Percentiles rank a stretch among this genome's conserved stretches.
Conservation (phyloP, 2,113 vertebrate species). For the Chauna torquata region DNA sequence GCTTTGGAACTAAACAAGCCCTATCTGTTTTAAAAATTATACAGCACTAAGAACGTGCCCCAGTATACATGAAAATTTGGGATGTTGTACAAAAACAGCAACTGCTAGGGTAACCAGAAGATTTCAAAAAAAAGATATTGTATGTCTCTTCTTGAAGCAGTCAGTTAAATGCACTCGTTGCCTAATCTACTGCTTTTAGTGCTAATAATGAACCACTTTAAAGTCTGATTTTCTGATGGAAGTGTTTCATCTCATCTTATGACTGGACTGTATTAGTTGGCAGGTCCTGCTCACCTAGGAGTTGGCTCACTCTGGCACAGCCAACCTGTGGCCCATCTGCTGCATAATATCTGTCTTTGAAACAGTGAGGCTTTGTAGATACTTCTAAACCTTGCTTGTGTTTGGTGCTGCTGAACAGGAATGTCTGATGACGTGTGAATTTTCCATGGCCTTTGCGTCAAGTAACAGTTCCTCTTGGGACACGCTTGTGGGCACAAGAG, state of each 20-base stretch:
- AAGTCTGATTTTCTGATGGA: not conserved
- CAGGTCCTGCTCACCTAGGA: not conserved
- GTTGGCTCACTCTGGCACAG: not conserved
- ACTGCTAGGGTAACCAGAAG: not conserved
- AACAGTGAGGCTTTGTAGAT: not conserved
- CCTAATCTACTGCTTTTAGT: not conserved
- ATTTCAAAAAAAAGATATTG: fast-evolving
- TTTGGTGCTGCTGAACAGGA: not conserved
- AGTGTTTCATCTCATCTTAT: not conserved
- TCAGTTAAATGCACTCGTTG: not conserved
- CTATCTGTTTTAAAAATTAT: slow-evolving; percentile 56
- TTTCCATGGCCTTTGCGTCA: not conserved
- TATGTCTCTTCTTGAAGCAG: not conserved
- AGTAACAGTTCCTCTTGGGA: not conserved
- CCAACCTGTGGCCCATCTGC: not conserved
- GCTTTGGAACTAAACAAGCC: slow-evolving; percentile 36
- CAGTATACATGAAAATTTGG: not conserved
- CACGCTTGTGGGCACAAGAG: not conserved
- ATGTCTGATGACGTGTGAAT: not conserved
- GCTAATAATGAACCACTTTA: not conserved
- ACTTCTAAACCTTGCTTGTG: not conserved
- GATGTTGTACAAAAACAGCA: not conserved
- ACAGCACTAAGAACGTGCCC: not conserved
- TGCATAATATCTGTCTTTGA: not conserved
- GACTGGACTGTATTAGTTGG: not conserved